phyloP scores from a whole-genome alignment of 2,888 invertebrate species.

The Acanthococcus lagerstroemiae region DNA sequence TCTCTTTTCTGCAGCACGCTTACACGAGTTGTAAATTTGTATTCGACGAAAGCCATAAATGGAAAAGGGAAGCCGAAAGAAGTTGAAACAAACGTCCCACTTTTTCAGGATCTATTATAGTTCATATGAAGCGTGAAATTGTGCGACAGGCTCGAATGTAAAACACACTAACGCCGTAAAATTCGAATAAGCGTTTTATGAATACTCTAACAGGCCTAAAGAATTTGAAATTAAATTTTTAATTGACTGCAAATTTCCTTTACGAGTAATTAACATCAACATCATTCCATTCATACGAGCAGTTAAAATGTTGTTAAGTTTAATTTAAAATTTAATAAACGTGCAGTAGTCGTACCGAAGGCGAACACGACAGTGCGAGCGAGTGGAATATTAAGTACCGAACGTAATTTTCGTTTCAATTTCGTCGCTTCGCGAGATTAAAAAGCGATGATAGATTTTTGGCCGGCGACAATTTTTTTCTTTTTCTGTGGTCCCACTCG shows the following conservation, averaged over 20 bases:
- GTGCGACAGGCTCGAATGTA: background rate
- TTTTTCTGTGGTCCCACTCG: background rate
- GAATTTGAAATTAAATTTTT: slow-evolving; percentile 22
- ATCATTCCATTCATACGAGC: slow-evolving; percentile 12
- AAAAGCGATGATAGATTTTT: background rate
- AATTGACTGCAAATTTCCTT: slow-evolving; percentile 27
- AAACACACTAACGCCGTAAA: background rate
- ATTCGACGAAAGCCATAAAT: too few relatives aligned
- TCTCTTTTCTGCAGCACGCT: too few relatives aligned
- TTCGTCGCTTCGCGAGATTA: background rate
- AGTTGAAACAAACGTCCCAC: too few relatives aligned
- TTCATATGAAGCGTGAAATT: background rate
- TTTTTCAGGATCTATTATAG: too few relatives aligned
- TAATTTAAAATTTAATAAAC: slow-evolving; percentile 28
- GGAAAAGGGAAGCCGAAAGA: too few relatives aligned
- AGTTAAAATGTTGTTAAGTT: slow-evolving; percentile 22
- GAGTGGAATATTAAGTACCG: background rate
- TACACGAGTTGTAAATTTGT: too few relatives aligned
- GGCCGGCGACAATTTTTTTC: background rate
- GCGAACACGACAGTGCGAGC: background rate
- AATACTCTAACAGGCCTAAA: background rate
- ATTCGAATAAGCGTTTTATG: background rate
- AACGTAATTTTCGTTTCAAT: background rate
- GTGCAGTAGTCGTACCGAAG: background rate
- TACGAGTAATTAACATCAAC: slow-evolving; percentile 21